Conservation (phyloP, 2,888 invertebrate species). For the Stictocephala bisonia region DNA sequence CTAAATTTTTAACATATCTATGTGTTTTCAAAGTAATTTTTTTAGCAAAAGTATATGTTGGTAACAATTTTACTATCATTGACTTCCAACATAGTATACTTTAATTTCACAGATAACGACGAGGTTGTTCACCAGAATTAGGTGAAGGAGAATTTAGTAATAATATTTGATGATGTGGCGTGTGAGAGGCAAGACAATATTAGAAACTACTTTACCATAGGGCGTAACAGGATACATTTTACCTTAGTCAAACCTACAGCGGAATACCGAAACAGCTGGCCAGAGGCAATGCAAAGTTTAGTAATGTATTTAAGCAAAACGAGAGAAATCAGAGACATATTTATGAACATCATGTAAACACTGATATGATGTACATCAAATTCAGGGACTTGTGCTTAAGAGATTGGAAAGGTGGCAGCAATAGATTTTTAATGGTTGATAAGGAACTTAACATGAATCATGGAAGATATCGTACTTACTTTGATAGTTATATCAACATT, state of each 20-base stretch:
- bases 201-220: conserved; percentile 16
- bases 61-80: not conserved
- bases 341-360: conserved; percentile 49
- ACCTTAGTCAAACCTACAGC: conserved; percentile 25
- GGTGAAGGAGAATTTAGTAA: conserved; percentile 12
- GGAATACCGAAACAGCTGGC: conserved; percentile 62
- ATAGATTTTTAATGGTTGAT: conserved; percentile 48
- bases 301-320: conserved; percentile 63
- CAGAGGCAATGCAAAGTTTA: conserved; percentile 62
- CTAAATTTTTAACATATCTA: too few relatives aligned
- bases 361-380: conserved; percentile 38
- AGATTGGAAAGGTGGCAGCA: conserved; percentile 58
- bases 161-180: conserved; percentile 34
- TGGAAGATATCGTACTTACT: conserved; percentile 61
- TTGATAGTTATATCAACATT: conserved; percentile 54
- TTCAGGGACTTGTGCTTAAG: conserved; percentile 60
- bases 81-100: not conserved
- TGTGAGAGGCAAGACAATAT: conserved; percentile 27
- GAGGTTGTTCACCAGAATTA: not conserved
- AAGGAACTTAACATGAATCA: conserved; percentile 56
- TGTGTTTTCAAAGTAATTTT: conserved; percentile 27
- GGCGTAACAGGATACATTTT: conserved; percentile 28
- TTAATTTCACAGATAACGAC: conserved; percentile 21
- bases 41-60: conserved; percentile 24
- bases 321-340: conserved; percentile 61